Base-by-base conservation (phyloP, 1,140 invertebrate species). In the Drosophila orena region DNA sequence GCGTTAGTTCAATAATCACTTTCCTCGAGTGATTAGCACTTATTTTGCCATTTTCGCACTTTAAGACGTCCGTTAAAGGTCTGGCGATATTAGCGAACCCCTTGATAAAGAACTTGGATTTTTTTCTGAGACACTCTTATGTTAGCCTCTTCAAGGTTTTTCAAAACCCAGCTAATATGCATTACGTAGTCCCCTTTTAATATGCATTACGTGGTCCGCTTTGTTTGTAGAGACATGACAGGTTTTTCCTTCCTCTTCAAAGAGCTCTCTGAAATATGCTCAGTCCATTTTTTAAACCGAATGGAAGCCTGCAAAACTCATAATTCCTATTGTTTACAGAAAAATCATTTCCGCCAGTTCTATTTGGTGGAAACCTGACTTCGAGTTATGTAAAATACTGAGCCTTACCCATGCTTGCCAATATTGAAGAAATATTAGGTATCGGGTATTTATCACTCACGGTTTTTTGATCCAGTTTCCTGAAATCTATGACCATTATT, bases 191-290 rank as follows among this genome's bases (percentile, higher is more conserved):
- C 43, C 12, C 24, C 11, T 8, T 15, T 11, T 12, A 10, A 38
- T 30, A 27, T 61, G 34, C 1, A 3, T n/a, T 22, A 37, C 24
- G 11, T 50, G 46, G 44, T 46, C 43, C 12, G 24, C 11, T 8
- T 15, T 11, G 35, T 27, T n/a, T 47, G 8, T 27, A 12, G 37
- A 57, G 3, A 65, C 52, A n/a, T 49, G 49, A 2, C 43, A 47
- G 14, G 35, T n/a, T 15, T 49, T 40, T 11, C 17, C 46, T 1
- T 44, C 47, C 44, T 7, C 14, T 12, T 49, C 61, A 2, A 12
- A 61, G 53, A 14, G 59, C 59, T 17, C 59, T 53, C n/a, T 62
- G 40, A 30, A 62, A 53, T 3, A 62, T 64, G 35, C 52, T 64
- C 5, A 34, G n/a, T 2, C 43, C 60, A 35, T 64, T 46, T 34